Evolutionary conservation across 2,113 vertebrate species (phyloP).

Genomic region (Gymnogyps californianus): DNA sequence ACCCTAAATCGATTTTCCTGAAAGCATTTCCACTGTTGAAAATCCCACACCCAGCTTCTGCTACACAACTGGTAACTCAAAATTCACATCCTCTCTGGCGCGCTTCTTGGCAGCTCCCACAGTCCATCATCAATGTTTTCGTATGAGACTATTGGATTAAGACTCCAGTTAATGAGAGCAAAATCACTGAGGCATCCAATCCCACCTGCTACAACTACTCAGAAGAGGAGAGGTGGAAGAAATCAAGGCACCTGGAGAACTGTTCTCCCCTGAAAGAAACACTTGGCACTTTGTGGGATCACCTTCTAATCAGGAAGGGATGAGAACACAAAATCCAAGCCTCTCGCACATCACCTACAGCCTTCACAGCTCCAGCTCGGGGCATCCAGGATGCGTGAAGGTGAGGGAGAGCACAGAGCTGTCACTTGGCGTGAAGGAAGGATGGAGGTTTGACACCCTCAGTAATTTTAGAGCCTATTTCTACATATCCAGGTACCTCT

Average conservation of each 20-base stretch:
- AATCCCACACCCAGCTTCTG: not conserved
- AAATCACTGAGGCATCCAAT: not conserved
- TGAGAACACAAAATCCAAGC: not conserved
- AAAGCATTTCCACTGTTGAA: not conserved
- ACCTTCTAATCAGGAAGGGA: not conserved
- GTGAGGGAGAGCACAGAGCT: not conserved
- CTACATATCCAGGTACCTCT: not conserved
- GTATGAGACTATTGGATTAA: not conserved
- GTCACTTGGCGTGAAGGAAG: not conserved
- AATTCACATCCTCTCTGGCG: not conserved
- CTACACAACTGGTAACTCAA: not conserved
- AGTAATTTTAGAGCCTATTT: not conserved
- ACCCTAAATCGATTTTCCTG: not conserved
- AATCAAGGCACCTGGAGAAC: not conserved
- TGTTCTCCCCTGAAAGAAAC: not conserved
- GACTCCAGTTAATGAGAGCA: not conserved
- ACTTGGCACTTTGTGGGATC: not conserved
- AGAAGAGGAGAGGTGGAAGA: not conserved
- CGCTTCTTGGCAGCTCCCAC: not conserved
- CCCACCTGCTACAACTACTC: not conserved
- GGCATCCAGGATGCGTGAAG: not conserved
- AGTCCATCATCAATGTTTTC: not conserved
- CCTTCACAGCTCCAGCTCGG: not conserved
- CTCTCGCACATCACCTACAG: not conserved
- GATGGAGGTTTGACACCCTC: not conserved